Conservation (phyloP, 2,797 vertebrate species). For the Yasuhikotakia modesta region DNA sequence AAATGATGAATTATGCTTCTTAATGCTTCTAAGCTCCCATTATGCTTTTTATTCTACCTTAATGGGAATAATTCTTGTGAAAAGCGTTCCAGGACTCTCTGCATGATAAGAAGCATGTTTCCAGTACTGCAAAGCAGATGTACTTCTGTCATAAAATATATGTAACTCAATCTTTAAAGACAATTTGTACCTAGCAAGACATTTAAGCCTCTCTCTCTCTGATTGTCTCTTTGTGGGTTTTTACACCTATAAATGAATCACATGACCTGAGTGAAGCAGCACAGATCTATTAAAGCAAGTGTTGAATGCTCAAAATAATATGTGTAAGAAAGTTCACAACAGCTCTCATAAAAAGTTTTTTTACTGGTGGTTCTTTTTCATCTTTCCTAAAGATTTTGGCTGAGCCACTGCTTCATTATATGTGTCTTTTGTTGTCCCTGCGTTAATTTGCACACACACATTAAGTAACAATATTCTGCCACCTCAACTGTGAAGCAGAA, state of each 20-base stretch:
- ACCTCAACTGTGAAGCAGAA: slow-evolving; percentile 59
- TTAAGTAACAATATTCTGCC: slow-evolving; percentile 65
- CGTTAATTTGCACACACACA: slow-evolving; percentile 53
- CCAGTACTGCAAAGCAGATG: slow-evolving; percentile 50
- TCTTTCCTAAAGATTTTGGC: slow-evolving; percentile 8
- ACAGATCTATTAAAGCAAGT: slow-evolving; percentile 29
- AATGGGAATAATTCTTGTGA: background rate
- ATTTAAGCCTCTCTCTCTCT: background rate
- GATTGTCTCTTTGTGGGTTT: slow-evolving; percentile 37
- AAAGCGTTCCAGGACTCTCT: background rate
- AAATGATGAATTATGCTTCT: slow-evolving; percentile 21
- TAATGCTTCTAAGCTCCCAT: background rate
- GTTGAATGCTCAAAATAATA: slow-evolving; percentile 15
- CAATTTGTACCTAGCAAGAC: slow-evolving; percentile 44
- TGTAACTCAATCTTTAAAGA: slow-evolving; percentile 59
- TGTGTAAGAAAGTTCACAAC: slow-evolving; percentile 29
- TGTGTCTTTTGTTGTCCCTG: slow-evolving; percentile 26
- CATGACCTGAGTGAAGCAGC: slow-evolving; percentile 36
- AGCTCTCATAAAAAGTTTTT: slow-evolving; percentile 36
- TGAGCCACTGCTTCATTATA: slow-evolving; percentile 18
- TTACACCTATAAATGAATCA: slow-evolving; percentile 58
- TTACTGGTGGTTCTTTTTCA: slow-evolving; percentile 10
- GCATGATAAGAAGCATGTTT: slow-evolving; percentile 38
- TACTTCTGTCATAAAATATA: slow-evolving; percentile 47
- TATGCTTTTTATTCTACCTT: slow-evolving; percentile 3